Evolutionary conservation across 2,797 vertebrate species (phyloP).

Genomic region (Chiloscyllium punctatum): DNA sequence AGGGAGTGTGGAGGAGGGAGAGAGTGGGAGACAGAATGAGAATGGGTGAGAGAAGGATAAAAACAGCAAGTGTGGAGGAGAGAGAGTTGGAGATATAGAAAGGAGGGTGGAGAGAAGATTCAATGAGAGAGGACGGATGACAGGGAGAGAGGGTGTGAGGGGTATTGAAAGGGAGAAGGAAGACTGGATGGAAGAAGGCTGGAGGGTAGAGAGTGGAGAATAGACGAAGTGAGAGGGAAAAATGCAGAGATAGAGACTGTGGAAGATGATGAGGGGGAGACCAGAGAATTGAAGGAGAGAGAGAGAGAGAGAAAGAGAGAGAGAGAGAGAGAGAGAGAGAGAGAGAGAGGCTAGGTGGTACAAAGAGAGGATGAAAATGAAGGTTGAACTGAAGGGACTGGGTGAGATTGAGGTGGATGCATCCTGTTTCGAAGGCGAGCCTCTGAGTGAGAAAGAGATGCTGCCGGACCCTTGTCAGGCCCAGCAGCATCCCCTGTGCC

Average conservation of each 20-base stretch:
- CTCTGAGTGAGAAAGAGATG: background rate
- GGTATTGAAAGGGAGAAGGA: no score
- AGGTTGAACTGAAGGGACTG: background rate
- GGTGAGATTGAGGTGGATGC: background rate
- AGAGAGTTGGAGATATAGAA: no score
- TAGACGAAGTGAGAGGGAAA: no score
- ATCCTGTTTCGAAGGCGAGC: background rate
- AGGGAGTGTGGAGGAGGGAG: no score
- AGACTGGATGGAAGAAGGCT: background rate
- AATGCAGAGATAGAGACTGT: no score
- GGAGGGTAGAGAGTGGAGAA: background rate
- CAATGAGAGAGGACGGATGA: no score
- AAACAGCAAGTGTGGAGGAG: background rate
- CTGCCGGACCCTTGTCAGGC: background rate
- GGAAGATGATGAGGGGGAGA: no score
- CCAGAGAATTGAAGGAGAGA: background rate
- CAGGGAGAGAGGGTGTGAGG: background rate
- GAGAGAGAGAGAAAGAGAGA: accelerated
- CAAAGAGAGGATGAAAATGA: background rate
- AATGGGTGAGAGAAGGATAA: no score
- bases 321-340: background rate
- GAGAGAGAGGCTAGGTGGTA: background rate
- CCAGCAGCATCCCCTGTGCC: background rate
- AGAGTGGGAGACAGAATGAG: background rate
- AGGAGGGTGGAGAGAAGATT: no score